Conservation (phyloP, 2,888 invertebrate genomes). For the Pterostichus niger region DNA sequence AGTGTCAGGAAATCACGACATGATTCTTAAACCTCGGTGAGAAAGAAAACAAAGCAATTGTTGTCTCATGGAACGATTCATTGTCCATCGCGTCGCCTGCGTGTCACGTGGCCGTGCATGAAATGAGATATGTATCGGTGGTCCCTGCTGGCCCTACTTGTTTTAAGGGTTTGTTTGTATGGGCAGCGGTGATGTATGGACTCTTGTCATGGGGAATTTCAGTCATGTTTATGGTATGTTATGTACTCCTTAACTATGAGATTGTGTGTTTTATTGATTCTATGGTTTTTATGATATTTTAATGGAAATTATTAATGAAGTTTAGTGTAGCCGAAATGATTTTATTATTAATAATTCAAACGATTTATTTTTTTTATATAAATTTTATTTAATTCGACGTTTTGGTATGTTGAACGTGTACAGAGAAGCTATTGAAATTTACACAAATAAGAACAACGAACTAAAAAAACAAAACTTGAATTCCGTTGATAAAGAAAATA, state of each 20-base stretch:
- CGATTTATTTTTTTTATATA: too few relatives aligned
- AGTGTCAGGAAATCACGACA: conserved; percentile 43
- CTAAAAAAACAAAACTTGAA: too few relatives aligned
- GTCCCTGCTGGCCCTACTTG: conserved; percentile 17
- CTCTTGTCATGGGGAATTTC: conserved; percentile 34
- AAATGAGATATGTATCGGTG: conserved; percentile 36
- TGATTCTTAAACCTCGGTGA: conserved; percentile 22
- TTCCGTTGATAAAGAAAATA: too few relatives aligned
- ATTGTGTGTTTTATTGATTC: conserved; percentile 23
- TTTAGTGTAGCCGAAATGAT: too few relatives aligned
- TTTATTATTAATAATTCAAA: too few relatives aligned
- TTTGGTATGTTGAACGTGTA: too few relatives aligned
- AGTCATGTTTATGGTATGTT: background rate
- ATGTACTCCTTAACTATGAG: background rate
- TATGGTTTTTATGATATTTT: conserved; percentile 13
- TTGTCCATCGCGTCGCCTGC: conserved; percentile 48
- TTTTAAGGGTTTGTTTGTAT: conserved; percentile 52
- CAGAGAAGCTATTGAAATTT: too few relatives aligned
- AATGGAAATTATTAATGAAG: conserved; percentile 10
- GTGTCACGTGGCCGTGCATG: conserved; percentile 47
- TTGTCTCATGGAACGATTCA: conserved; percentile 47
- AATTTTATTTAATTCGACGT: too few relatives aligned
- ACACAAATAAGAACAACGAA: too few relatives aligned
- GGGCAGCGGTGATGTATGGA: conserved; percentile 35
- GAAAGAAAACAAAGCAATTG: conserved; percentile 43